Evolutionary conservation across 2,113 vertebrate genomes (phyloP).

Genomic region (Rhynchomys soricoides): DNA sequence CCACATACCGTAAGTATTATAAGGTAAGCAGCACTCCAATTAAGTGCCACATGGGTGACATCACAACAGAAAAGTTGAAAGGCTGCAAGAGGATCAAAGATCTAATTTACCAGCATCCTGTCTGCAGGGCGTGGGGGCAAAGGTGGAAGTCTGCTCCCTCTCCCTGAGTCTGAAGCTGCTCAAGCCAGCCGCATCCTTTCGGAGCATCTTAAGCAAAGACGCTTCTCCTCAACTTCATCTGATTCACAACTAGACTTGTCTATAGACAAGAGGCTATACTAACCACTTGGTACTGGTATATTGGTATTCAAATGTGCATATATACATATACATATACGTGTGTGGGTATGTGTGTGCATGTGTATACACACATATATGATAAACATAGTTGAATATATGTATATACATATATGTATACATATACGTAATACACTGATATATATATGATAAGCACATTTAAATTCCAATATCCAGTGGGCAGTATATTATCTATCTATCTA

Average conservation of each 20-base stretch:
- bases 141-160: background rate
- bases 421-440: background rate
- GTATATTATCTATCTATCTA: background rate
- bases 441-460: background rate
- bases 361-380: too few relatives aligned
- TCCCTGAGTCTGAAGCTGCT: background rate
- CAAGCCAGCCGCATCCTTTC: background rate
- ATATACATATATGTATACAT: background rate
- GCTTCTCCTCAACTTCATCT: background rate
- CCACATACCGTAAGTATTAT: background rate
- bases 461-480: background rate
- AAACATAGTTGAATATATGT: too few relatives aligned
- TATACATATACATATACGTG: background rate
- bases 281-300: background rate
- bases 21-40: slow-evolving; percentile 11
- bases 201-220: background rate
- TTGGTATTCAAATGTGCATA: background rate
- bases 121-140: too few relatives aligned
- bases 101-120: background rate
- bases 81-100: background rate
- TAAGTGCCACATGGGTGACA: background rate
- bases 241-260: background rate
- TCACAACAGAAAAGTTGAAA: background rate
- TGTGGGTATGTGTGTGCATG: too few relatives aligned
- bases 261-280: background rate